phyloP scores from a whole-genome alignment of 2,797 vertebrate genomes.

The Prunella strophiata region DNA sequence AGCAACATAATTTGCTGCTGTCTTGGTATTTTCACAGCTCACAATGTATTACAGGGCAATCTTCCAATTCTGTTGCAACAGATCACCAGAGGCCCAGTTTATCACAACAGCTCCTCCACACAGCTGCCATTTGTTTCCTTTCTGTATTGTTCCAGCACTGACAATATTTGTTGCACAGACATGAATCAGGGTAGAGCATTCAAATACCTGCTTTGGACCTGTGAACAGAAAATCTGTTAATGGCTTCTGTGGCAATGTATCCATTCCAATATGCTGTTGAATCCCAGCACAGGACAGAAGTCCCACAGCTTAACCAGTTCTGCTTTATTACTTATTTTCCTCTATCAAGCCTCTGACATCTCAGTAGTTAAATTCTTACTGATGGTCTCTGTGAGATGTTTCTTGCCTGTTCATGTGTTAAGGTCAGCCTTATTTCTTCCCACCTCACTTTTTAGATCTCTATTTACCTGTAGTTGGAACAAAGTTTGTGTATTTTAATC shows the following conservation, averaged over 20 bases:
- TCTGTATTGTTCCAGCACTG: neutral
- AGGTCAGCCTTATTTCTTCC: neutral
- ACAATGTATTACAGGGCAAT: neutral
- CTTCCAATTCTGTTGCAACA: neutral
- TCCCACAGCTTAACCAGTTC: neutral
- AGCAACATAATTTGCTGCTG: constrained; percentile 12
- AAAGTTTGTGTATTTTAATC: neutral
- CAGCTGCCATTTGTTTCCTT: constrained; percentile 35
- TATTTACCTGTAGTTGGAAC: neutral
- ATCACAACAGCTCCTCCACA: constrained; percentile 17
- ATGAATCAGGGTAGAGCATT: neutral
- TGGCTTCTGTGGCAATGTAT: neutral
- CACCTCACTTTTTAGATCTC: fast-evolving
- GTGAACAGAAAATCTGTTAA: neutral
- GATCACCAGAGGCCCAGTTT: neutral
- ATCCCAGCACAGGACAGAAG: neutral
- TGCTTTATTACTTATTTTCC: neutral
- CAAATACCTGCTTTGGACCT: neutral
- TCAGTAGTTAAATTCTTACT: neutral
- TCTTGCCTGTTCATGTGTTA: neutral
- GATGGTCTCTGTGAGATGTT: neutral
- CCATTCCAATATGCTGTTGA: neutral
- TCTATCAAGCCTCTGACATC: neutral
- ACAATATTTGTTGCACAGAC: neutral
- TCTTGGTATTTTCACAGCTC: constrained; percentile 21